These are phyloP conservation scores for Drosophila tropicalis DNA, from an alignment of 1,140 invertebrate genomes.

Conservation along the genomic window DNA sequence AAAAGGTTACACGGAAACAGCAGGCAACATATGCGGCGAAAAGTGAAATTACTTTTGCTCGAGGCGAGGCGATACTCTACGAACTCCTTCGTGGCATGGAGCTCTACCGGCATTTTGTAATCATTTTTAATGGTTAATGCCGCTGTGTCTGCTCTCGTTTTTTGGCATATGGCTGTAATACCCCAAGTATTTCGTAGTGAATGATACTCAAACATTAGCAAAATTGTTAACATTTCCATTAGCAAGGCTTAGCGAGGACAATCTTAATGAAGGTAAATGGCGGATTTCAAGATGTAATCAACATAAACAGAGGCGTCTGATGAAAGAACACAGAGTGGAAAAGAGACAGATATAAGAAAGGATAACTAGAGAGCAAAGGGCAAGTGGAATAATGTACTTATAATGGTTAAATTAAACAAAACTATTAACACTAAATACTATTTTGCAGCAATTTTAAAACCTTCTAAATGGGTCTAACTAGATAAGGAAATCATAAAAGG, in stretches of 20 bases:
- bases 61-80: background rate
- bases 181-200: slow-evolving; percentile 9
- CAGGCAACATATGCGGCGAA: slow-evolving; percentile 71
- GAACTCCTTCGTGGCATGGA: background rate
- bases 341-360: background rate
- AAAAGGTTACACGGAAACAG: slow-evolving; percentile 34
- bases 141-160: slow-evolving; percentile 8
- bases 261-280: slow-evolving; percentile 10
- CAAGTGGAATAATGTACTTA: background rate
- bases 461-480: background rate
- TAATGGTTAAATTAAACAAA: background rate
- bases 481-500: background rate
- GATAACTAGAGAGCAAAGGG: background rate
- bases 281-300: slow-evolving; percentile 6
- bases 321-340: background rate
- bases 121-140: slow-evolving; percentile 67
- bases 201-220: slow-evolving; percentile 24
- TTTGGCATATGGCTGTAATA: slow-evolving; percentile 51
- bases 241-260: slow-evolving; percentile 2
- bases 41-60: slow-evolving; percentile 72
- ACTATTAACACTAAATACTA: background rate
- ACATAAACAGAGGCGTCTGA: background rate
- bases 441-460: too few relatives aligned
- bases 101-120: slow-evolving; percentile 65
- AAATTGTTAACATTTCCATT: slow-evolving; percentile 40